These are phyloP conservation scores for Ataeniobius toweri DNA, from an alignment of 2,797 vertebrate genomes.

Conservation along the genomic window DNA sequence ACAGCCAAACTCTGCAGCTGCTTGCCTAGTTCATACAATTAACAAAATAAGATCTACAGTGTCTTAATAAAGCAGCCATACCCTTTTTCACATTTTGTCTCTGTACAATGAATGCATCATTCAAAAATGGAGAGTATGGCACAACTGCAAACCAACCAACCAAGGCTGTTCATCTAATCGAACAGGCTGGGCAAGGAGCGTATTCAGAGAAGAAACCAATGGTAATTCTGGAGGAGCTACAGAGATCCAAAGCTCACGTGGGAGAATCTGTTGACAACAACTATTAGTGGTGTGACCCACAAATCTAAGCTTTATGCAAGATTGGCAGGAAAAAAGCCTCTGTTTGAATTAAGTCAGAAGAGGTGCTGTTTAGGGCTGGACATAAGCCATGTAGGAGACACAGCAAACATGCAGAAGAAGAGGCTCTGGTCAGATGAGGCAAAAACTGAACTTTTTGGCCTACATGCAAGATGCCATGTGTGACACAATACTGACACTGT, in stretches of 20 bases:
- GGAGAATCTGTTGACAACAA: no score
- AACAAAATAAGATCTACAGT: conserved; percentile 23
- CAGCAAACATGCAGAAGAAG: no score
- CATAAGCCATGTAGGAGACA: no score
- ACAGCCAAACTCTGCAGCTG: conserved; percentile 41
- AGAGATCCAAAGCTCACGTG: neutral
- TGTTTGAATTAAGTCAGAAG: no score
- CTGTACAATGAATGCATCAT: neutral
- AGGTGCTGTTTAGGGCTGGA: no score
- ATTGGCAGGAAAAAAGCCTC: no score
- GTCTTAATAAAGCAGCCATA: neutral
- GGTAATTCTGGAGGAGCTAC: neutral
- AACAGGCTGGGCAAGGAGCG: neutral
- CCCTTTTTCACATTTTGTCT: neutral
- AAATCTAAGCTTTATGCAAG: no score
- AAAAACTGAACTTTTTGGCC: no score
- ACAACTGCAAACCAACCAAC: neutral
- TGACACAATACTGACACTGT: no score
- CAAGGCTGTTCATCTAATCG: neutral
- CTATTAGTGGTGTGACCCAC: no score
- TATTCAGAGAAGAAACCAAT: neutral
- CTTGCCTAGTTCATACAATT: conserved; percentile 21
- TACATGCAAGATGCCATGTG: no score
- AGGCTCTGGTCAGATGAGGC: no score
- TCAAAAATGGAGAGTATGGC: neutral